Evolutionary conservation across 2,113 vertebrate species (phyloP).

Genomic region (Numida meleagris): DNA sequence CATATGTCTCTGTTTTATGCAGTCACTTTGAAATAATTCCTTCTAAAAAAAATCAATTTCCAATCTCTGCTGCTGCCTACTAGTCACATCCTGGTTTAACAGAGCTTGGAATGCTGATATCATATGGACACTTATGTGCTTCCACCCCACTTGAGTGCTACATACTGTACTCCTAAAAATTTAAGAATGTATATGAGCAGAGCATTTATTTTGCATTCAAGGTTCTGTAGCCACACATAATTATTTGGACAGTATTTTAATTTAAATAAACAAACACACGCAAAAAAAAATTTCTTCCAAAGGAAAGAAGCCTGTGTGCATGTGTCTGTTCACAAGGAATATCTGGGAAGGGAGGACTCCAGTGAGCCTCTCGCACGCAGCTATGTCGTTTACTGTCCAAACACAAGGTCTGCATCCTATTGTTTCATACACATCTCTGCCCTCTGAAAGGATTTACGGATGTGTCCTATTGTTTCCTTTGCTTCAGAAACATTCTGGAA

Average conservation of each 20-base stretch:
- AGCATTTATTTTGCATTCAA: not conserved
- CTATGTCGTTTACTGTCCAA: not conserved
- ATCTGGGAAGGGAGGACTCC: not conserved
- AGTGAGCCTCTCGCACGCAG: not conserved
- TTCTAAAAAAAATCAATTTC: constrained; percentile 26
- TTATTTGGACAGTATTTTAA: not conserved
- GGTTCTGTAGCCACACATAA: not conserved
- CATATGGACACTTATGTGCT: not conserved
- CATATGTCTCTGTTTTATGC: not conserved
- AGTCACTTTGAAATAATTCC: not conserved
- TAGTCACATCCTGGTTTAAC: not conserved
- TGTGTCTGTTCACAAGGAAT: not conserved
- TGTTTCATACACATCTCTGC: not conserved
- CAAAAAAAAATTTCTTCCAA: not conserved
- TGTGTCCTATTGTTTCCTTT: not conserved
- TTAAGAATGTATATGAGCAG: rapidly evolving
- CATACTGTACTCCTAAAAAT: not conserved
- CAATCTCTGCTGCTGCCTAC: not conserved
- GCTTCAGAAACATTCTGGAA: constrained; percentile 29
- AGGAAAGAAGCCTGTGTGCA: not conserved
- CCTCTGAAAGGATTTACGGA: constrained; percentile 11
- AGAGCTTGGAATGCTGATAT: not conserved
- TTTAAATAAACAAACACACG: rapidly evolving
- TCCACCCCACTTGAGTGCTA: not conserved
- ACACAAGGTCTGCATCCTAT: not conserved